Evolutionary conservation across 2,113 vertebrate genomes (phyloP).

Genomic region (Oophaga pumilio): DNA sequence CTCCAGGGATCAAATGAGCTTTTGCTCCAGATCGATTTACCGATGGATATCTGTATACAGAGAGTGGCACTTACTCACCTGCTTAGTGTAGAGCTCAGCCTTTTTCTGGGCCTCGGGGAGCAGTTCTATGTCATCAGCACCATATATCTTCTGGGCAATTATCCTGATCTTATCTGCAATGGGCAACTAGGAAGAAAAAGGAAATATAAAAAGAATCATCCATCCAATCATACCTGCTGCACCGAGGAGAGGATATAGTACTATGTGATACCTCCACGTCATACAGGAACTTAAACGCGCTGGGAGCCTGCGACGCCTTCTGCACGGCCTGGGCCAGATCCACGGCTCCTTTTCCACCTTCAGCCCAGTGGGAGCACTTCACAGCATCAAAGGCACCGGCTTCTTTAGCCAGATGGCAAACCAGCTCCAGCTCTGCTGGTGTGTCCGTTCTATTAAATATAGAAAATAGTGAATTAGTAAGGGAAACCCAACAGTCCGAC

Average conservation of each 20-base stretch:
- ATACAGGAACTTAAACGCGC: slow-evolving; percentile 89
- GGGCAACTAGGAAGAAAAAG: slow-evolving; percentile 75
- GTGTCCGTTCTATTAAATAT: slow-evolving; percentile 82
- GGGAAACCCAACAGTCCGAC: too few relatives aligned
- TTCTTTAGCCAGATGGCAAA: slow-evolving; percentile 82
- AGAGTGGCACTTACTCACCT: slow-evolving; percentile 73
- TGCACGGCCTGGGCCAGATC: slow-evolving; percentile 85
- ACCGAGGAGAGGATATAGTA: neutral
- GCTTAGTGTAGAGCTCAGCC: slow-evolving; percentile 88
- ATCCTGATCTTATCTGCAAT: slow-evolving; percentile 89
- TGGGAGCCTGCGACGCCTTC: slow-evolving; percentile 83
- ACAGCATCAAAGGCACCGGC: slow-evolving; percentile 92
- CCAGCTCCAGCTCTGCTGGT: slow-evolving; percentile 82
- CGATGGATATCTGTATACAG: neutral
- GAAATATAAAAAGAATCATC: neutral
- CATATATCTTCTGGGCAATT: slow-evolving; percentile 93
- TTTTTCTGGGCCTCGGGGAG: slow-evolving; percentile 91
- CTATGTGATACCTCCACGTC: slow-evolving; percentile 78
- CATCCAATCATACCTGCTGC: neutral
- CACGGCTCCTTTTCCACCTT: slow-evolving; percentile 87
- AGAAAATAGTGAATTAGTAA: too few relatives aligned
- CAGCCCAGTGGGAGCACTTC: slow-evolving; percentile 91
- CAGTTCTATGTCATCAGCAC: slow-evolving; percentile 91
- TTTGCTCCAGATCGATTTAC: neutral
- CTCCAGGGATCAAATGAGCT: neutral